Base-by-base conservation (phyloP, 1,140 invertebrate species). In the Drosophila ficusphila region DNA sequence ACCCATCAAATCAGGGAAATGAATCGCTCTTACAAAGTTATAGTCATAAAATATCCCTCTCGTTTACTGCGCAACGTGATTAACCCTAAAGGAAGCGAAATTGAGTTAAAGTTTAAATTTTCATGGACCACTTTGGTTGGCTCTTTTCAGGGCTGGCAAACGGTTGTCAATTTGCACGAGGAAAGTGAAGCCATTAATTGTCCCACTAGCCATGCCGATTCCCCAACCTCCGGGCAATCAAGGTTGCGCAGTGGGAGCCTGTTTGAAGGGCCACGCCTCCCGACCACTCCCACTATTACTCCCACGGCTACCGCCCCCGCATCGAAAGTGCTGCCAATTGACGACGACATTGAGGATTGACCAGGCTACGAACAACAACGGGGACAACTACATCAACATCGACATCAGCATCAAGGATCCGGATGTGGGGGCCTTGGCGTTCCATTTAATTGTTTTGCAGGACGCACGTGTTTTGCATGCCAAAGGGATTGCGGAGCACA, bases 131-230 rank as follows among this genome's bases (percentile, higher is more conserved):
- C 42, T 51, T 67, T 12, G 53, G 34, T 33, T 3, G 42, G n/a
- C 16, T 27, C 60, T 31, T 52, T 57, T 68, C 36, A 39, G 53
- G 29, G 31, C 39, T 25, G n/a, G n/a, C 41, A 46, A 53, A 41
- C 36, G 52, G 23, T 62, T 60, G 67, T 53, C 77, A 68, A 81
- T 81, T 81, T 68, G 78, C 51, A 51, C 29, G 27, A 19, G 18
- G 39, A 69, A 65, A 74, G 56, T 83, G 62, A 82, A 78, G 64
- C 65, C 79, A 82, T 85, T 85, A 82, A 82, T 82, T 78, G 78
- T 56, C 38, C 48, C 33, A 27, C 46, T 21, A 36, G 41, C 65
- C 48, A 31, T 27, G 25, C 23, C 16, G 21, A 38, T 34, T 31
- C 69, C 29, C 69, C 29, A 23, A 44, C 46, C 57, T 38, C 47